Evolutionary conservation across 1,140 invertebrate species (phyloP).

Genomic region (Antheraea mylitta): DNA sequence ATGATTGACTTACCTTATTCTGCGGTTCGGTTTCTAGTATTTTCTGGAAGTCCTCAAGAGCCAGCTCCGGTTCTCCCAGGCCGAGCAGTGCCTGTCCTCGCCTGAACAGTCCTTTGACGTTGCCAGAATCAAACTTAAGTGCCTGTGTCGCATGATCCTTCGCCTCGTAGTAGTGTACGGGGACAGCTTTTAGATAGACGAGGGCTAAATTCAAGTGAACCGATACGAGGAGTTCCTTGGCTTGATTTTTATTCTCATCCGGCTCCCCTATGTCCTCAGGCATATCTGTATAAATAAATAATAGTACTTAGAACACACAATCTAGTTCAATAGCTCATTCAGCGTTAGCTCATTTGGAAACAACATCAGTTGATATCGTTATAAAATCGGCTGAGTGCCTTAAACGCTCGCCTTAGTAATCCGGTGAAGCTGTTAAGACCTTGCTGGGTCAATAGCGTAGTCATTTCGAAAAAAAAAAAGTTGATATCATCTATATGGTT

Average conservation of each 20-base stretch:
- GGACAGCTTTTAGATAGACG: conserved; percentile 90
- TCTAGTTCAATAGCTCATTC: too few relatives aligned
- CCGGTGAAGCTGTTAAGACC: too few relatives aligned
- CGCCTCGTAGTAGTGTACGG: conserved; percentile 83
- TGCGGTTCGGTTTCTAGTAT: conserved; percentile 84
- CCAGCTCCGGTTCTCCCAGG: conserved; percentile 88
- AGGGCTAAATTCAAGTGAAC: conserved; percentile 92
- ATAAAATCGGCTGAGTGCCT: too few relatives aligned
- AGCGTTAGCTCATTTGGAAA: too few relatives aligned
- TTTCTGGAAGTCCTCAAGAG: conserved; percentile 88
- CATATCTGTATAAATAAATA: conserved; percentile 31
- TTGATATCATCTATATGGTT: too few relatives aligned
- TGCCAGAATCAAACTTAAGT: conserved; percentile 86
- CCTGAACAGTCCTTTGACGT: conserved; percentile 95
- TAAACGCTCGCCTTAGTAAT: too few relatives aligned
- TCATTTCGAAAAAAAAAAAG: too few relatives aligned
- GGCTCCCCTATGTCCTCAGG: conserved; percentile 40
- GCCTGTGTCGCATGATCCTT: conserved; percentile 85
- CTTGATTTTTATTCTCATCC: conserved; percentile 68
- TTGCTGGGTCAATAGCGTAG: too few relatives aligned
- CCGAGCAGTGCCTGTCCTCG: conserved; percentile 90
- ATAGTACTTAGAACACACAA: not conserved
- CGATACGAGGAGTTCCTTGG: conserved; percentile 84
- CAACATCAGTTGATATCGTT: too few relatives aligned
- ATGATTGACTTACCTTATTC: conserved; percentile 66